Percentiles rank a stretch among this genome's conserved stretches.
Conservation (phyloP, 2,888 invertebrate species). For the Cerastis rubricosa region DNA sequence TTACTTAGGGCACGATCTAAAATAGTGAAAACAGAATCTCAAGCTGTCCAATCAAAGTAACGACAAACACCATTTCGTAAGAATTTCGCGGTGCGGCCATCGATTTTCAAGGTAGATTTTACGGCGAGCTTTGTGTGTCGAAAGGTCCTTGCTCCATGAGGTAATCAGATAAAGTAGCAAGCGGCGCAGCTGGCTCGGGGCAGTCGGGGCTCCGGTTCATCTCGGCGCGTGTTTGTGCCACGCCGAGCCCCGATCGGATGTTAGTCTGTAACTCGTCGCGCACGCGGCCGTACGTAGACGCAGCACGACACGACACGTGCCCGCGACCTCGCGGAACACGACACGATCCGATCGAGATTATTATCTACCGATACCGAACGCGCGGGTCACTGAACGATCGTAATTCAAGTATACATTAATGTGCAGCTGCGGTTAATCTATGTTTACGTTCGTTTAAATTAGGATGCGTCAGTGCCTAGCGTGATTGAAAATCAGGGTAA, state of each 20-base stretch:
- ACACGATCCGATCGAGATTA: slow-evolving; percentile 68
- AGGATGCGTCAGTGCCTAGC: slow-evolving; percentile 50
- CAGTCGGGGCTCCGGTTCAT: slow-evolving; percentile 78
- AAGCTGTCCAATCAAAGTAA: slow-evolving; percentile 60
- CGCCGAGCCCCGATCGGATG: slow-evolving; percentile 72
- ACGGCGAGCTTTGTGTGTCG: slow-evolving; percentile 86
- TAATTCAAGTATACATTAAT: slow-evolving; percentile 61
- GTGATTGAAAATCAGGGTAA: slow-evolving; percentile 56
- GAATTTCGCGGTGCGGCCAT: slow-evolving; percentile 79
- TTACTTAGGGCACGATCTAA: slow-evolving; percentile 22
- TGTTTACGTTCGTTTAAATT: slow-evolving; percentile 63
- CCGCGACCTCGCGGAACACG: slow-evolving; percentile 67
- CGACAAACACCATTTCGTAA: slow-evolving; percentile 76
- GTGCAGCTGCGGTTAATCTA: slow-evolving; percentile 62
- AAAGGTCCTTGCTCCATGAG: slow-evolving; percentile 90
- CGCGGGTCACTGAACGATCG: slow-evolving; percentile 73
- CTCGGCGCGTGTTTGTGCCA: slow-evolving; percentile 74
- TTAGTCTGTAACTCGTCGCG: slow-evolving; percentile 86
- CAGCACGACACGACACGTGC: slow-evolving; percentile 68
- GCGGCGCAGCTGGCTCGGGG: slow-evolving; percentile 79
- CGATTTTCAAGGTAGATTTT: slow-evolving; percentile 88
- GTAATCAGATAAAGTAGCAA: slow-evolving; percentile 86
- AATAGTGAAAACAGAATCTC: slow-evolving; percentile 56
- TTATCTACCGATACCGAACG: slow-evolving; percentile 68
- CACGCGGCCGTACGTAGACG: slow-evolving; percentile 83